Percentiles rank a stretch among this genome's conserved stretches.
These are phyloP conservation scores for Pithys albifrons DNA, from an alignment of 2,113 vertebrate genomes.

Conservation along the genomic window DNA sequence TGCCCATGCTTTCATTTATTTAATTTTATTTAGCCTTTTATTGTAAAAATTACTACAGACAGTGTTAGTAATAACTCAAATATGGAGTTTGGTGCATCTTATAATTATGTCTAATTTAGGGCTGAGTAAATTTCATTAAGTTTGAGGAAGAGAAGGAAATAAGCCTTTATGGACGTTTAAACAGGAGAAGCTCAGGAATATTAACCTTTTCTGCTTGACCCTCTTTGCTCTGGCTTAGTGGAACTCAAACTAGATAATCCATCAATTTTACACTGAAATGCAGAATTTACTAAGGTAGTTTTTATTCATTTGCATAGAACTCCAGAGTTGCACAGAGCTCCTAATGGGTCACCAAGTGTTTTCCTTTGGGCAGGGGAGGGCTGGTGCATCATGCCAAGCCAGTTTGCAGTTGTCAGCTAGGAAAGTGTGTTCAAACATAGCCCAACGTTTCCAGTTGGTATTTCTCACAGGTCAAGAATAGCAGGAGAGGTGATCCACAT, in stretches of 20 bases:
- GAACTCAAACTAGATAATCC: not conserved
- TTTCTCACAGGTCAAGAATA: not conserved
- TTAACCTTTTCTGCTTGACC: conserved; percentile 13
- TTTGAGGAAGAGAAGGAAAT: conserved; percentile 40
- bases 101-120: conserved; percentile 65
- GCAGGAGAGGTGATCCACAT: not conserved
- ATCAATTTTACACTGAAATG: not conserved
- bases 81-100: conserved; percentile 54
- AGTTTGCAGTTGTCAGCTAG: not conserved
- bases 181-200: conserved; percentile 20
- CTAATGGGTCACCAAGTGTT: not conserved
- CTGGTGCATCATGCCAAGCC: not conserved
- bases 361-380: not conserved
- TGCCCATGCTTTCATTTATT: conserved; percentile 31
- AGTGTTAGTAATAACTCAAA: conserved; percentile 59
- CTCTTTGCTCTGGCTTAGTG: not conserved
- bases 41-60: conserved; percentile 15
- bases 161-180: conserved; percentile 55
- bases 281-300: not conserved
- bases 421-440: not conserved
- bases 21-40: conserved; percentile 44
- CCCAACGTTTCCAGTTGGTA: not conserved
- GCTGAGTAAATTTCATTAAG: conserved; percentile 55
- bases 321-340: not conserved
- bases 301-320: not conserved